phyloP scores from a whole-genome alignment of 2,113 vertebrate genomes.

The Telmatochromis brichardi region DNA sequence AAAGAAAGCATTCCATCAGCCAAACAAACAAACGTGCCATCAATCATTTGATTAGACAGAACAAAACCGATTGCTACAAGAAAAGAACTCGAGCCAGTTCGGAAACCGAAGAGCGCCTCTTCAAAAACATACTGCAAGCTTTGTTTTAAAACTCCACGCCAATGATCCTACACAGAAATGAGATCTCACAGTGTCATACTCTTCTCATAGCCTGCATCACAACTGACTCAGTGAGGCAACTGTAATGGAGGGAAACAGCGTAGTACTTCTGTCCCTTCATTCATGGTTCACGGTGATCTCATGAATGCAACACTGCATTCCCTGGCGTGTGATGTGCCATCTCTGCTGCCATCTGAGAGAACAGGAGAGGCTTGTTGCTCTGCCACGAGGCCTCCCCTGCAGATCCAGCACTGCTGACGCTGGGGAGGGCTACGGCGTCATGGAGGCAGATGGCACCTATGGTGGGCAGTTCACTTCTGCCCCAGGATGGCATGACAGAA shows the following conservation, averaged over 20 bases:
- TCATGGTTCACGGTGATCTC: slow-evolving; percentile 35
- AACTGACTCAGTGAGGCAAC: neutral
- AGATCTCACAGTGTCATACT: slow-evolving; percentile 2
- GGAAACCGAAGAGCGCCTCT: neutral
- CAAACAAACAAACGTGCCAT: neutral
- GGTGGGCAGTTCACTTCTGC: slow-evolving; percentile 11
- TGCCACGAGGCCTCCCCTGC: slow-evolving; percentile 35
- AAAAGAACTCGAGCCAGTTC: neutral
- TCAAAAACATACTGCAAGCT: neutral
- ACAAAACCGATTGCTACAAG: neutral
- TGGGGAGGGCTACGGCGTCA: slow-evolving; percentile 15
- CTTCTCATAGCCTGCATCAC: neutral
- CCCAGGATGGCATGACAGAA: slow-evolving; percentile 30
- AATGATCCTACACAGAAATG: neutral
- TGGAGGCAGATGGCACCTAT: slow-evolving; percentile 57
- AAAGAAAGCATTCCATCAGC: neutral
- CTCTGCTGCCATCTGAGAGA: slow-evolving; percentile 53
- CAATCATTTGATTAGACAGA: neutral
- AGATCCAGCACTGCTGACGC: slow-evolving; percentile 26
- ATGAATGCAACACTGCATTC: slow-evolving; percentile 40
- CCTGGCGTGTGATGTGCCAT: slow-evolving; percentile 43
- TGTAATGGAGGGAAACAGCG: neutral
- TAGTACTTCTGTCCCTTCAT: neutral
- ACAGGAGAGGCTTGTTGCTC: slow-evolving; percentile 51
- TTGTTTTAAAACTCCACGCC: neutral